These are phyloP conservation scores for Tribolium madens DNA, from an alignment of 1,140 invertebrate genomes.

Conservation along the genomic window DNA sequence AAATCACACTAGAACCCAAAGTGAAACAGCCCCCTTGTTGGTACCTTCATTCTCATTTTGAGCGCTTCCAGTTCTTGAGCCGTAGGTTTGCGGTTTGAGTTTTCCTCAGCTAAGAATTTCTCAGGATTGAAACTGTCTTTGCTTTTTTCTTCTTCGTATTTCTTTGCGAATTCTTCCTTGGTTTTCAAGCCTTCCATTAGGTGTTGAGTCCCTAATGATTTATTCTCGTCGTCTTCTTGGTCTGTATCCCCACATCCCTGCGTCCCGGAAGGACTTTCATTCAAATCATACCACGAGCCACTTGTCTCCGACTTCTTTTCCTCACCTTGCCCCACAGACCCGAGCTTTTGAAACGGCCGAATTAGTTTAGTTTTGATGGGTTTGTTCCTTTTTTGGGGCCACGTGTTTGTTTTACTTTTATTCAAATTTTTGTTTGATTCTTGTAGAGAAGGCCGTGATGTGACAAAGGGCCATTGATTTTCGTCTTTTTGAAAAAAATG, in stretches of 20 bases:
- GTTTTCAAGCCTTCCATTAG: neutral
- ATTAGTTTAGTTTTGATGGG: neutral
- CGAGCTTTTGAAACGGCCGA: neutral
- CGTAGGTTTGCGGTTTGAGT: neutral
- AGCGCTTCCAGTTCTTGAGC: neutral
- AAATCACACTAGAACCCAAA: neutral
- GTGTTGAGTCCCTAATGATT: neutral
- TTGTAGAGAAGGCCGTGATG: neutral
- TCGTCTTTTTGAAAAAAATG: neutral
- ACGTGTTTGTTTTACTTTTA: neutral
- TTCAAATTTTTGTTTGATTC: neutral
- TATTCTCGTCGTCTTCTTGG: neutral
- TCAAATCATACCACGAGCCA: neutral
- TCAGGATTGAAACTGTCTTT: neutral
- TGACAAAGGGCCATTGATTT: constrained; percentile 1
- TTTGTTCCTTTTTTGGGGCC: neutral
- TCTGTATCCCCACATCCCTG: neutral
- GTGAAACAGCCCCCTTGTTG: neutral
- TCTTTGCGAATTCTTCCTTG: neutral
- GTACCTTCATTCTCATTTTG: constrained; percentile 14
- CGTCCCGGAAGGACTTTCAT: neutral
- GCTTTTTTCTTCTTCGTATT: constrained; percentile 3
- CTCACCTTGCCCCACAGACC: neutral
- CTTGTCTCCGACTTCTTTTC: neutral
- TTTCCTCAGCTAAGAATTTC: neutral